These are phyloP conservation scores for Coendou prehensilis DNA, from an alignment of 2,797 vertebrate genomes.

Conservation along the genomic window DNA sequence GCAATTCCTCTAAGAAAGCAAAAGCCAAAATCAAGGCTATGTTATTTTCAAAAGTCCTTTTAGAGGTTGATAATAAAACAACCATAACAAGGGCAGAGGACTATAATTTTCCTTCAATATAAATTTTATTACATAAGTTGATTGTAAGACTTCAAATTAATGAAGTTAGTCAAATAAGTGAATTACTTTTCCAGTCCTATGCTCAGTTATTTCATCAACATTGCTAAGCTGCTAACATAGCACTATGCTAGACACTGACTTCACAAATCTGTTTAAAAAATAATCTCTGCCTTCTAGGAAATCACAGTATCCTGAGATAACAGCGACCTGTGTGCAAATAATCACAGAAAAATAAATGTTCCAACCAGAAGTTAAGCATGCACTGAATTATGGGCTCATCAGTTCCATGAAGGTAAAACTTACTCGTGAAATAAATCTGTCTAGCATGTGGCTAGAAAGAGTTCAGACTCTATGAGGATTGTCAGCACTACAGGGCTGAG, in stretches of 20 bases:
- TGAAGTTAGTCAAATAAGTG: conserved; percentile 11
- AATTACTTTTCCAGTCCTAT: not conserved
- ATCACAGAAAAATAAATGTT: conserved; percentile 23
- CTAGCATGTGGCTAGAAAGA: not conserved
- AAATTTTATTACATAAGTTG: not conserved
- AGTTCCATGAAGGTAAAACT: not conserved
- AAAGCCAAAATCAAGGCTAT: not conserved
- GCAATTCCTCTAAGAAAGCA: conserved; percentile 20
- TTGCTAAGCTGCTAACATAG: not conserved
- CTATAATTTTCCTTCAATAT: not conserved
- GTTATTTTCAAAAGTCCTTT: not conserved
- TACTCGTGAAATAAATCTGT: conserved; percentile 13
- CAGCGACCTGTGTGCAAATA: not conserved
- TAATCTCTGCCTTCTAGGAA: not conserved
- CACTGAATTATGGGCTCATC: not conserved
- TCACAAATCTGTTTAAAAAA: not conserved
- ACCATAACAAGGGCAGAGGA: not conserved
- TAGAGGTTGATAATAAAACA: not conserved
- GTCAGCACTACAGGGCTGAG: not conserved
- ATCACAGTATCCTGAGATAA: not conserved
- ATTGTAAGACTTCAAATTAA: conserved; percentile 9
- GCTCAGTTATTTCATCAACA: not conserved
- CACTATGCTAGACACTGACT: not conserved
- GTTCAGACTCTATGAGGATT: not conserved
- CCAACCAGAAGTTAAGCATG: not conserved